Base-by-base conservation (phyloP, 2,888 invertebrate genomes). In the Machimus rusticus region DNA sequence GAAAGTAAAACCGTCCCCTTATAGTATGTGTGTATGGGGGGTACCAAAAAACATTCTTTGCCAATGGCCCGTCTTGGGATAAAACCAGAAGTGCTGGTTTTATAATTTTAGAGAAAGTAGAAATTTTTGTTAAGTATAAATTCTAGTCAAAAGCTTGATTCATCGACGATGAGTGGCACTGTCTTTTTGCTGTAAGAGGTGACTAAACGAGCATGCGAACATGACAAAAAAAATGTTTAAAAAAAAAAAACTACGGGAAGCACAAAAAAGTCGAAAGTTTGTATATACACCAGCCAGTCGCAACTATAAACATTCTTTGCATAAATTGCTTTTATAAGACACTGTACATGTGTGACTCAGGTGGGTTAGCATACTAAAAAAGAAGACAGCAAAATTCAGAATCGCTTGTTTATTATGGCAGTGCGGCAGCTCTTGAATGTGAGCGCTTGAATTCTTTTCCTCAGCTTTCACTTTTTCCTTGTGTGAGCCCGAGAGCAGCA, bases 391-490 rank as follows among this genome's bases (percentile, higher is more conserved):
- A 85, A 85, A 85, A 43, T 85, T 85, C 85, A 85, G 85, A 85
- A 85, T 85, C 74, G 85, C 74, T 74, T 39, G 34, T 74, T 74
- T 74, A 43, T 28, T 74, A 74, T 74, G 74, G 74, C 46, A 51
- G 85, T 39, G 39, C 39, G 39, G 39, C 39, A 39, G 46, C 28
- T 31, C 84, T 74, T 85, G 74, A 85, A 74, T 85, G 85, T 85
- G 74, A 74, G 85, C 85, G 66, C 37, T 87, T 85, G 74, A 79
- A 88, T 88, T 88, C 88, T 88, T 88, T 88, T 88, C 76, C 37
- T 82, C 82, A 88, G 88, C 88, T 88, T 88, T 88, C 88, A 88
- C 88, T 88, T 88, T 87, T 88, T 86, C 74, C 78, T 51, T 55
- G 84, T 87, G 85, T 86, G 86, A 86, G 55, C 31, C 16, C 4